These are phyloP conservation scores for Aphelenchoides avenae DNA, from an alignment of 1,140 invertebrate species.

Conservation along the genomic window DNA sequence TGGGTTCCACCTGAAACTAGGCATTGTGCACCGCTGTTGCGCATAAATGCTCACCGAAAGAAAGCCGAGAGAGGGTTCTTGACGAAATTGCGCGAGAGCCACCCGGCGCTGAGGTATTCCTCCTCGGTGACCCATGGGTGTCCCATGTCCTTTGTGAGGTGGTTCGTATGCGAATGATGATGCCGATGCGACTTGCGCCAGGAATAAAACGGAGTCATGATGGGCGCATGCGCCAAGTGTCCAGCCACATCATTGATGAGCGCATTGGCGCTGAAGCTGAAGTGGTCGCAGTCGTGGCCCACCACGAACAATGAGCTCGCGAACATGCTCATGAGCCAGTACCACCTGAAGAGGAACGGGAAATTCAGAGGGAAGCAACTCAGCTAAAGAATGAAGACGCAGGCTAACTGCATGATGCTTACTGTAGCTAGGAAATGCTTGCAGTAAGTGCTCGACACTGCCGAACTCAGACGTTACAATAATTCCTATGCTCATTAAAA, in stretches of 20 bases:
- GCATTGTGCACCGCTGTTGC: background rate
- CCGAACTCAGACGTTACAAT: too few species aligned
- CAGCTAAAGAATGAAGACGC: too few species aligned
- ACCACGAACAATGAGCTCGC: constrained; percentile 61
- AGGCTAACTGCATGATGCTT: too few species aligned
- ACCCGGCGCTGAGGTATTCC: constrained; percentile 22
- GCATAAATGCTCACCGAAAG: constrained; percentile 18
- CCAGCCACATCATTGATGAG: constrained; percentile 53
- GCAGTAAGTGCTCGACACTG: too few species aligned
- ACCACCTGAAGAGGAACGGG: too few species aligned
- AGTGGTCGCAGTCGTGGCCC: constrained; percentile 62
- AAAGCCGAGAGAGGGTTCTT: constrained; percentile 48
- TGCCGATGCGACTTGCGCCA: constrained; percentile 57
- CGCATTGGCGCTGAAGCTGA: constrained; percentile 60
- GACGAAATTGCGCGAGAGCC: constrained; percentile 36
- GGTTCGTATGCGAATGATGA: constrained; percentile 52
- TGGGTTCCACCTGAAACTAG: constrained; percentile 48
- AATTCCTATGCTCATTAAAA: too few species aligned
- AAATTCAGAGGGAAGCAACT: too few species aligned
- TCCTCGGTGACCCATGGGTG: constrained; percentile 56
- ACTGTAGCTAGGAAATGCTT: too few species aligned
- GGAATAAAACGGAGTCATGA: constrained; percentile 46
- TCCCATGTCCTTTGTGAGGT: constrained; percentile 51
- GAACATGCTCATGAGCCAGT: too few species aligned
- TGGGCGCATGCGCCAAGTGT: constrained; percentile 50